Evolutionary conservation across 2,113 vertebrate species (phyloP), one percentile per base, ranked within the genome.

Genomic region (Lophotis ruficrista): DNA sequence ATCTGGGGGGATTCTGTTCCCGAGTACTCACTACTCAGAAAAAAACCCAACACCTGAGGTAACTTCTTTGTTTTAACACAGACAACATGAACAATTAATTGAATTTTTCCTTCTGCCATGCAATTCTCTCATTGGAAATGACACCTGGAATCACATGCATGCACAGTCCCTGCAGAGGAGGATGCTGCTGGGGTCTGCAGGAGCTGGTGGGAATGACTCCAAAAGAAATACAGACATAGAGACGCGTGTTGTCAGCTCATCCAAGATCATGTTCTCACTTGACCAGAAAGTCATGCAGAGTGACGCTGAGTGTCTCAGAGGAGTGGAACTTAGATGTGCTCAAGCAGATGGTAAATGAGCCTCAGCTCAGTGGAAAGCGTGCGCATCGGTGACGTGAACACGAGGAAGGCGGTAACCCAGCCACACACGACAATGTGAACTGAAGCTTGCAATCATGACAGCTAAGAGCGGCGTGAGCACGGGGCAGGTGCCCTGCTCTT

Each of bases 201-300:
- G 89, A 95, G 86, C 85, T 54, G 78, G 60, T 11, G 41, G 66
- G 78, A 37, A 50, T 68, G 58, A 71, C 35, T n/a, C 75, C 56
- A 83, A 92, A 80, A 78, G 60, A 87, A 93, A 93, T 45, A 86
- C 2, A 96, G 60, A 83, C 89, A 87, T 9, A 79, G 60, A 71
- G 61, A 45, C 43, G 51, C 28, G 84, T 56, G 83, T 31, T 45
- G 31, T 70, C 86, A 94, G 92, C 58, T 86, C 83, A 90, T 80
- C 96, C 96, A 95, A 96, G 92, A 95, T 91, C 94, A 96, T 91
- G 90, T 96, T 95, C 89, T 80, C 91, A 86, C 89, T 93, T 90
- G 85, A 91, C 64, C 93, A 95, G 93, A 94, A 89, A 48, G 38
- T 73, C 96, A 94, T 94, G 94, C 94, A 91, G 51, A 66, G 87